Base-by-base conservation (phyloP, 2,797 vertebrate genomes). In the Dromococcyx pavoninus region DNA sequence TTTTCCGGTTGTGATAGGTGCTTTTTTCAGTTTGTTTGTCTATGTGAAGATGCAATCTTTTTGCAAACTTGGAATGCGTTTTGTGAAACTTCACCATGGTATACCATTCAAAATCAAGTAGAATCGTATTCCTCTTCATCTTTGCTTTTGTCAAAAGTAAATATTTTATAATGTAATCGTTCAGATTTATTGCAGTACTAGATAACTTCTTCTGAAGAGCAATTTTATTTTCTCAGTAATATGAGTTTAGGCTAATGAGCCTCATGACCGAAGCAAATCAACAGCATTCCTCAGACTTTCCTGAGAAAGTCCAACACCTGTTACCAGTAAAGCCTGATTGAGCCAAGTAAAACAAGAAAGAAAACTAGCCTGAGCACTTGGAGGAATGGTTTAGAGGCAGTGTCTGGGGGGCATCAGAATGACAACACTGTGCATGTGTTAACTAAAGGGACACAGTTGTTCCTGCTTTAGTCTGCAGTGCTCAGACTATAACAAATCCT, bases 91-190 rank as follows among this genome's bases (percentile, higher is more conserved):
- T 82, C 21, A 54, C 35, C n/a, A 11, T 18, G 66, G 18, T 58
- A 18, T 22, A 61, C 11, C 17, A 35, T 44, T 65, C 82, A 27
- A 76, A 73, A 10, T 64, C 27, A 54, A 24, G 17, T 41, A 24
- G 25, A 86, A 53, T 66, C 13, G 23, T 73, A 18, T 87, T 87
- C 28, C 5, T 8, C 82, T 91, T 93, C 5, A 51, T 75, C 17
- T 91, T 85, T 73, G 19, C 28, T 94, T 76, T 65, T 73, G 17
- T 76, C n/a, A 48, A 50, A 79, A 85, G 35, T 46, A 87, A 72
- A 19, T 53, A 67, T 81, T 74, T 87, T 76, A 18, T 54, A 85
- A 35, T 32, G 14, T 51, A 66, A 56, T 39, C 6, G 12, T 54
- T 83, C n/a, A 58, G 25, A 77, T 64, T 56, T 81, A 48, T 66